Conservation (phyloP, 37 sponge, comb jelly and placozoan species). For the Eunapius fragilis region DNA sequence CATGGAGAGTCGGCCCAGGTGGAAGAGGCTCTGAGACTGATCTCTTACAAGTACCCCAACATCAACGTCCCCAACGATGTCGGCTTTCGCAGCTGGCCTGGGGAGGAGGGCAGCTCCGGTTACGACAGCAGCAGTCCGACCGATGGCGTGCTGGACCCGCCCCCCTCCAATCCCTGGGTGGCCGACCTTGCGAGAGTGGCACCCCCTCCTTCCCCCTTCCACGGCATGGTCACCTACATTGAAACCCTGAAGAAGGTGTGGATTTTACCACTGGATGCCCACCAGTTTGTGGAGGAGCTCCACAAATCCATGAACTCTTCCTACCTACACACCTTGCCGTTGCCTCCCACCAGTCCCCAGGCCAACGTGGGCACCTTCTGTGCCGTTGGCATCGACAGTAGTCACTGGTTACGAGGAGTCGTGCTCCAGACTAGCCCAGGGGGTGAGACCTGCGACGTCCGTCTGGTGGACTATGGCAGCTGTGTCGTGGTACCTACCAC, state of each 20-base stretch:
- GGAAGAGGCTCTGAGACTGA: slow-evolving; percentile 26
- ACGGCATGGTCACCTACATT: slow-evolving; percentile 56
- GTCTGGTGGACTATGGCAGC: slow-evolving; percentile 68
- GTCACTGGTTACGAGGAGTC: slow-evolving; percentile 59
- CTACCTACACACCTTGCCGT: slow-evolving; percentile 26
- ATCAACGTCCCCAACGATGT: slow-evolving; percentile 13
- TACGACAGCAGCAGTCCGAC: slow-evolving; percentile 3
- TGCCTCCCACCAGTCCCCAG: neutral
- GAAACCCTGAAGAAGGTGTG: slow-evolving; percentile 52
- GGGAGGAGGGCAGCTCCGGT: neutral
- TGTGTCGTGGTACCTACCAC: slow-evolving; percentile 44
- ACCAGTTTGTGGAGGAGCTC: slow-evolving; percentile 29
- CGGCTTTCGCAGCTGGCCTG: neutral
- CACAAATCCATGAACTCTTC: slow-evolving; percentile 57
- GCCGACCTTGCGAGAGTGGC: neutral
- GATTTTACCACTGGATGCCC: slow-evolving; percentile 33
- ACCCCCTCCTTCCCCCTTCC: slow-evolving; percentile 30
- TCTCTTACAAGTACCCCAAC: slow-evolving; percentile 36
- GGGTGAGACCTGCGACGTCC: slow-evolving; percentile 29
- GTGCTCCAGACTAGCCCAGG: slow-evolving; percentile 29
- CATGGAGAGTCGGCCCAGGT: slow-evolving; percentile 48
- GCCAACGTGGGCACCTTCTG: slow-evolving; percentile 42
- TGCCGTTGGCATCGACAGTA: slow-evolving; percentile 56
- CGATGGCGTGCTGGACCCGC: neutral
- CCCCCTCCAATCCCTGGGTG: neutral